phyloP scores from a whole-genome alignment of 92 coral and sea anemone genomes.

The Paragorgia papillata region DNA sequence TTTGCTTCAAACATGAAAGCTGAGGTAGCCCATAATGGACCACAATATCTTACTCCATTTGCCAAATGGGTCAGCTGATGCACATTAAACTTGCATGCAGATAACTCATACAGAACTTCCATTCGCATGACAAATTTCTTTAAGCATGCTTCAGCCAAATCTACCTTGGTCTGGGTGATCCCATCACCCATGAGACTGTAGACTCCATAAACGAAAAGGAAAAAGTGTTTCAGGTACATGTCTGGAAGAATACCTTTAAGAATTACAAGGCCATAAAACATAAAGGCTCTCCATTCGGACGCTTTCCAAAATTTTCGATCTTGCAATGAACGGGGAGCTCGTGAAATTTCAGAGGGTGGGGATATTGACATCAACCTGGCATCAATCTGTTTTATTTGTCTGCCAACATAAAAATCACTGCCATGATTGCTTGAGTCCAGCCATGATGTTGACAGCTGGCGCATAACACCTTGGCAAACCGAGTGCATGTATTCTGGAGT shows the following conservation, averaged over 20 bases:
- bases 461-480: conserved; percentile 33
- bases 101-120: conserved; percentile 17
- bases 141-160: too few species aligned
- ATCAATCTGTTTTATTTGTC: not conserved
- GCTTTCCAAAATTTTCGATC: conserved; percentile 10
- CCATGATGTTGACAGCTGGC: conserved; percentile 10
- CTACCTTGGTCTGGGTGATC: not conserved
- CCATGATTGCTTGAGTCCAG: conserved; percentile 21
- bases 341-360: conserved; percentile 43
- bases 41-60: conserved; percentile 17
- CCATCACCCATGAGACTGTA: conserved; percentile 26
- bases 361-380: conserved; percentile 11
- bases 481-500: conserved; percentile 31
- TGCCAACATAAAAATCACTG: conserved; percentile 9
- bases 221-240: conserved; percentile 31
- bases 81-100: conserved; percentile 13
- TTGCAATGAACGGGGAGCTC: conserved; percentile 31
- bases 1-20: conserved; percentile 37
- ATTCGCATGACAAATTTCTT: conserved; percentile 13
- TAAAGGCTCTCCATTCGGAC: conserved; percentile 48
- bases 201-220: conserved; percentile 34
- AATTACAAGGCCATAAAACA: conserved; percentile 35
- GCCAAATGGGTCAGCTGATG: conserved; percentile 25
- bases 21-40: conserved; percentile 29
- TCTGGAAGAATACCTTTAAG: conserved; percentile 30